These are phyloP conservation scores for Candidula unifasciata DNA, from an alignment of 2,888 invertebrate species.

Conservation along the genomic window DNA sequence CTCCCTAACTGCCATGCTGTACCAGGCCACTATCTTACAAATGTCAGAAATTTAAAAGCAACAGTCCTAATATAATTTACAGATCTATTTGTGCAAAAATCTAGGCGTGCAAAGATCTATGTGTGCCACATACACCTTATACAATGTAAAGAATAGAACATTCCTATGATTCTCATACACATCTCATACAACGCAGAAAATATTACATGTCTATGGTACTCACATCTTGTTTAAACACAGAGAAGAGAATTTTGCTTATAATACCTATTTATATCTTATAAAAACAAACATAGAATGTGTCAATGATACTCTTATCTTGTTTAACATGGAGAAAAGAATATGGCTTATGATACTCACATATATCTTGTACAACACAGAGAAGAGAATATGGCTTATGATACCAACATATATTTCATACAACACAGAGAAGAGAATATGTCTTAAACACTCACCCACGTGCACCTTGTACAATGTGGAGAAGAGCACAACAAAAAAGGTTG, in stretches of 20 bases:
- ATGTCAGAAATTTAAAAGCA: too few relatives aligned
- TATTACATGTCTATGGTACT: too few relatives aligned
- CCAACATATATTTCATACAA: not conserved
- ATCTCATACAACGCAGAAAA: not conserved
- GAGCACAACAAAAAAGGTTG: slow-evolving; percentile 95
- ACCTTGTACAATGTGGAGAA: slow-evolving; percentile 82
- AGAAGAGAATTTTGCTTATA: too few relatives aligned
- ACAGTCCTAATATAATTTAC: too few relatives aligned
- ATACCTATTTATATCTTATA: too few relatives aligned
- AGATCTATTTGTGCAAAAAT: too few relatives aligned
- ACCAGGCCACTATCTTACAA: too few relatives aligned
- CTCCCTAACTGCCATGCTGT: too few relatives aligned
- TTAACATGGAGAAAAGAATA: not conserved
- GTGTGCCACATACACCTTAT: too few relatives aligned
- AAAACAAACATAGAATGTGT: too few relatives aligned
- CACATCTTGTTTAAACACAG: too few relatives aligned
- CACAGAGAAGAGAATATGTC: not conserved
- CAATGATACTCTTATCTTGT: not conserved
- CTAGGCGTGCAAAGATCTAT: too few relatives aligned
- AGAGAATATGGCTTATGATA: not conserved
- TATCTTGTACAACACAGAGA: not conserved
- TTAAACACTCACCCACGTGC: slow-evolving; percentile 81
- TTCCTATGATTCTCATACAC: not conserved
- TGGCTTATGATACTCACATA: not conserved
- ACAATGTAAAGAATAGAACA: not conserved